phyloP scores from a whole-genome alignment of 2,797 vertebrate genomes.

The Ctenochaetus hawaiiensis region DNA sequence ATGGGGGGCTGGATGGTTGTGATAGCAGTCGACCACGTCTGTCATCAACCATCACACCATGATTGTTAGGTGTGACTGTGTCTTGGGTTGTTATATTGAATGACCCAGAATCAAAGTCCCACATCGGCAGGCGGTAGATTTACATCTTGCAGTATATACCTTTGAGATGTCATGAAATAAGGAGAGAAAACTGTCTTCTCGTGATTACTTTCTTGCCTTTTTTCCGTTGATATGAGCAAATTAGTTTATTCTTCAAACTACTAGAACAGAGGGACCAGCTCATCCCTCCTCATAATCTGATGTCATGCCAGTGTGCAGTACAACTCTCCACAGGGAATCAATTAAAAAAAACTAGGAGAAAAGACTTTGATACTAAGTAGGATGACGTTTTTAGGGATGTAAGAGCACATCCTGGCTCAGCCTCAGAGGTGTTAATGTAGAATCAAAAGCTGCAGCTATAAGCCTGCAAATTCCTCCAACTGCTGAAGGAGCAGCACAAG shows the following conservation, averaged over 20 bases:
- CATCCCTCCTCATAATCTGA: constrained; percentile 27
- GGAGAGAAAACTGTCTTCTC: not conserved
- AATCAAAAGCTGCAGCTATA: constrained; percentile 48
- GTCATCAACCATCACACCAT: not conserved
- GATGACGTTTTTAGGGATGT: constrained; percentile 34
- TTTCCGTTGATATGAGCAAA: not conserved
- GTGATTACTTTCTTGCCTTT: constrained; percentile 8
- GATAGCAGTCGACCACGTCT: constrained; percentile 20
- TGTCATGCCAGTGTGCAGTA: constrained; percentile 26
- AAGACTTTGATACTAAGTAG: constrained; percentile 47
- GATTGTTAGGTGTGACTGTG: constrained; percentile 22
- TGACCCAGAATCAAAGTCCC: constrained; percentile 16
- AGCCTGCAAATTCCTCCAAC: constrained; percentile 27
- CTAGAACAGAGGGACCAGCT: constrained; percentile 16
- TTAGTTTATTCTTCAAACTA: constrained; percentile 32
- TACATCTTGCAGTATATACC: constrained; percentile 5
- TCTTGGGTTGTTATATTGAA: constrained; percentile 11
- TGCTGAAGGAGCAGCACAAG: not conserved
- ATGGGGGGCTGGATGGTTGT: constrained; percentile 14
- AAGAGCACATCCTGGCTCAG: constrained; percentile 36
- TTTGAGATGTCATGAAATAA: not conserved
- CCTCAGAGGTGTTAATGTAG: constrained; percentile 34
- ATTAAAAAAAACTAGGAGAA: constrained; percentile 51
- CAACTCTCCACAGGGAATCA: constrained; percentile 59
- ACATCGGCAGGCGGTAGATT: constrained; percentile 23